Conservation (phyloP, 2,888 invertebrate species). For the Heliconius cydno region DNA sequence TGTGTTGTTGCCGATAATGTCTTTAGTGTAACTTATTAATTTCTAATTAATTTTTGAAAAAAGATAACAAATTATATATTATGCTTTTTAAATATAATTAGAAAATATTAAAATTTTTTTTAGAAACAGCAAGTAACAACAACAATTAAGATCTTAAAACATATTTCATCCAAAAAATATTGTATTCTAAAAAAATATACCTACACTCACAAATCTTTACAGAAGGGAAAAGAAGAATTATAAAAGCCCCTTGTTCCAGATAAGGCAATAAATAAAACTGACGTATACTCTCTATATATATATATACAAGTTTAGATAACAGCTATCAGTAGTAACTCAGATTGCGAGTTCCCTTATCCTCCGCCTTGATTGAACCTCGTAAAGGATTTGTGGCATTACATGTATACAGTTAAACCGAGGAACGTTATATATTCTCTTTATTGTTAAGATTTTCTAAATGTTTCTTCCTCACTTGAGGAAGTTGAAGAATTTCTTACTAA, state of each 20-base stretch:
- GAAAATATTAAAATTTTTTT: background rate
- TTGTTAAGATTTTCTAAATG: background rate
- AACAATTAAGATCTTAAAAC: too few species aligned
- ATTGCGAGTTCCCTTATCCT: slow-evolving; percentile 31
- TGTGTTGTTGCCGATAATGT: background rate
- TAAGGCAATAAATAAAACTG: slow-evolving; percentile 12
- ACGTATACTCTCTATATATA: background rate
- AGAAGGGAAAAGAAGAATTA: background rate
- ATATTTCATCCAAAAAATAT: too few species aligned
- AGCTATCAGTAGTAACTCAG: slow-evolving; percentile 32
- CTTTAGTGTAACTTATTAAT: background rate
- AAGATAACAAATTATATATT: too few species aligned
- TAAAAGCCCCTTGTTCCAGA: background rate
- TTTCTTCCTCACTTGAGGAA: background rate
- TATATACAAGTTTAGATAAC: slow-evolving; percentile 4
- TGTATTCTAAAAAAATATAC: too few species aligned
- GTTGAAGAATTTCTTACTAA: background rate
- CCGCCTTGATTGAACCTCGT: slow-evolving; percentile 36
- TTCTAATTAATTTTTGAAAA: too few species aligned
- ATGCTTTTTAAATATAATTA: background rate
- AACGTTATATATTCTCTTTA: background rate
- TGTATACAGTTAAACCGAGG: background rate
- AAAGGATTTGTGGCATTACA: slow-evolving; percentile 22
- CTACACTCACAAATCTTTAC: background rate
- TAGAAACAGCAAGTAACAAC: background rate